Base-by-base conservation (phyloP, 2,113 vertebrate genomes). In the Orcinus orca region DNA sequence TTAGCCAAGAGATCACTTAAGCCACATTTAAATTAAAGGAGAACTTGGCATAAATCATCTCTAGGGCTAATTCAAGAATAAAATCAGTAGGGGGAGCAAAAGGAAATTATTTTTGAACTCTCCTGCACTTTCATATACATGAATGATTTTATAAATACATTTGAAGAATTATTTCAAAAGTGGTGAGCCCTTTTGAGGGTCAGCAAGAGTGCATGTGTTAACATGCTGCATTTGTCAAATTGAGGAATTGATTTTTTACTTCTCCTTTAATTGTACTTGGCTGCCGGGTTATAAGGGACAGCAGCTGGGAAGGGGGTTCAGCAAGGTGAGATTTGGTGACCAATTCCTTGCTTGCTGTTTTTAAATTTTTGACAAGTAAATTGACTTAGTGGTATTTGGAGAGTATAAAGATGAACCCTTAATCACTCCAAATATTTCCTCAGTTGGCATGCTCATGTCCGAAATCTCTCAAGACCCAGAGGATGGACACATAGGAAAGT, bases 91-190 rank as follows among this genome's bases (percentile, higher is more conserved):
- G 26, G 31, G 5, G n/a, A 65, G 15, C 15, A 74, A 97, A 89
- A 88, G 36, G 47, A 96, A 67, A 81, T 90, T 70, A 90, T 88
- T 95, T 90, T 88, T 91, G 18, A 96, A 92, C 23, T 89, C 15
- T 79, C 36, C 36, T 36, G 31, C 58, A 41, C 90, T 87, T 65
- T 47, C 26, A 25, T 2, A 50, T 62, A 71, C 84, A 82, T 44
- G 58, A 68, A 62, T 85, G 58, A 38, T 67, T 93, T 96, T 88
- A 79, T 44, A 60, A 96, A 90, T 79, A 82, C 1, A 82, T 95
- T 50, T 3, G 2, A 91, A 96, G 67, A 82, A 70, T 38, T n/a
- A 80, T 71, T 96, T 93, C 77, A 71, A 67, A 81, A 62, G 67
- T 44, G 7, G 41, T 67, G 55, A 96, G 17, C 6, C 13, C 21